Evolutionary conservation across 1,140 invertebrate genomes (phyloP), one percentile per base, ranked within the genome.

Genomic region (Xylocopa sonorina): DNA sequence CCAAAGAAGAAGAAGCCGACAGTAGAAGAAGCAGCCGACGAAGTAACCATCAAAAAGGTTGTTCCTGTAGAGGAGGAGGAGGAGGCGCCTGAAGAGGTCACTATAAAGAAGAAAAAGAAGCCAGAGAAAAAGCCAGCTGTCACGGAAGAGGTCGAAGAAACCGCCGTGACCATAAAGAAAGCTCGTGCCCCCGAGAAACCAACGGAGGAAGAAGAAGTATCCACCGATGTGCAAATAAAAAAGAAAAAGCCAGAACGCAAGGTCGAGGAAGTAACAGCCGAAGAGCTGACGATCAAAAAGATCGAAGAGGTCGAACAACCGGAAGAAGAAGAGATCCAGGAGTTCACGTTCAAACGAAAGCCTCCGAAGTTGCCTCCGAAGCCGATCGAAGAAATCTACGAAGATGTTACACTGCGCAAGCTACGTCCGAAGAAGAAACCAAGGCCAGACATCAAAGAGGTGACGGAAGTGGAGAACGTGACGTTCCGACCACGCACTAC

Each of bases 381-480:
- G 81, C 91, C 94, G 57, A 93, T 94, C 41, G 95, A 96, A 90
- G 96, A 96, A 91, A 94, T 94, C 68, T 94, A 94, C 74, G 95
- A 96, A 90, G 96, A 96, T 92, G 92, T 96, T 21, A 96, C 95
- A 7, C 93, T 97, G 29, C 95, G 96, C 86, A 96, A 96, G 88
- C 89, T 96, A 62, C 95, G 95, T 76, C 94, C 94, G 34, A 93
- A 94, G 62, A 94, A 94, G 88, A 95, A 95, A 91, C 91, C 93
- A 76, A 90, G 94, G 81, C 93, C 94, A 55, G 93, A 95, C 84
- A 93, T 96, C 81, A 94, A 95, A 50, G 96, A 97, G 92, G 93
- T 95, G 46, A 95, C 95, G 1, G 95, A 96, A 90, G 94, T 94
- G 1, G 95, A 96, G 92, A 95, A 94, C 83, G 96, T 97, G 3